Percentiles rank a stretch among this genome's conserved stretches.
These are phyloP conservation scores for Pseudeuparius sepicola DNA, from an alignment of 2,888 invertebrate species.

Conservation along the genomic window DNA sequence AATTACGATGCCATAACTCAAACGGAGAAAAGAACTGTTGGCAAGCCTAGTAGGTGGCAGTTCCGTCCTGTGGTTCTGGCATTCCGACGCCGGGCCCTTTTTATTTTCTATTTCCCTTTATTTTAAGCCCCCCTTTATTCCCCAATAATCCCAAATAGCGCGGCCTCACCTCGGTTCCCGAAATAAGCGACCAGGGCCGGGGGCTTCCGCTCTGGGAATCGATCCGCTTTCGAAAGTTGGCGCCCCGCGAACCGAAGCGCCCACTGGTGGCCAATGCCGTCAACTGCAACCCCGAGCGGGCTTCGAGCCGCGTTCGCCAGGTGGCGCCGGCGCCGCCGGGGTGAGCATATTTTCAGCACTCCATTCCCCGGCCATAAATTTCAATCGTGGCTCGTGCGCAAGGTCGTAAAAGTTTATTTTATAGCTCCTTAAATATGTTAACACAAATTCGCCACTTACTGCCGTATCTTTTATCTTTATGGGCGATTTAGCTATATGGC, in stretches of 20 bases:
- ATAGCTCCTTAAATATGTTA: slow-evolving; percentile 27
- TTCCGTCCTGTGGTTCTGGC: slow-evolving; percentile 29
- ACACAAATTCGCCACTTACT: too few relatives aligned
- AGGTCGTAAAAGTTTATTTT: slow-evolving; percentile 26
- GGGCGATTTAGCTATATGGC: too few relatives aligned
- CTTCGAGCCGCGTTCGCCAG: not conserved
- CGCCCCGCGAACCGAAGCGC: slow-evolving; percentile 19
- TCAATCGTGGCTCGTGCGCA: slow-evolving; percentile 14
- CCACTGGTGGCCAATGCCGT: not conserved
- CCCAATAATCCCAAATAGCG: too few relatives aligned
- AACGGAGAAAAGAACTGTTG: slow-evolving; percentile 36
- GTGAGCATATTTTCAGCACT: slow-evolving; percentile 1
- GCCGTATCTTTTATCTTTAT: too few relatives aligned
- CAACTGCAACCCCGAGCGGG: slow-evolving; percentile 2
- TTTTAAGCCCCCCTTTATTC: too few relatives aligned
- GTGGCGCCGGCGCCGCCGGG: slow-evolving; percentile 1
- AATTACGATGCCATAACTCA: slow-evolving; percentile 39
- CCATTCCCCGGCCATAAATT: not conserved
- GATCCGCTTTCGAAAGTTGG: too few relatives aligned
- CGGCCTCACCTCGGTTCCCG: too few relatives aligned
- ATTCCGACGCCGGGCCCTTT: too few relatives aligned
- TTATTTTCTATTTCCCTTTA: too few relatives aligned
- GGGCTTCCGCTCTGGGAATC: too few relatives aligned
- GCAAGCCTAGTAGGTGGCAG: slow-evolving; percentile 36
- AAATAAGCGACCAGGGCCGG: too few relatives aligned